phyloP scores from a whole-genome alignment of 2,888 invertebrate genomes.

The Chironomus riparius region DNA sequence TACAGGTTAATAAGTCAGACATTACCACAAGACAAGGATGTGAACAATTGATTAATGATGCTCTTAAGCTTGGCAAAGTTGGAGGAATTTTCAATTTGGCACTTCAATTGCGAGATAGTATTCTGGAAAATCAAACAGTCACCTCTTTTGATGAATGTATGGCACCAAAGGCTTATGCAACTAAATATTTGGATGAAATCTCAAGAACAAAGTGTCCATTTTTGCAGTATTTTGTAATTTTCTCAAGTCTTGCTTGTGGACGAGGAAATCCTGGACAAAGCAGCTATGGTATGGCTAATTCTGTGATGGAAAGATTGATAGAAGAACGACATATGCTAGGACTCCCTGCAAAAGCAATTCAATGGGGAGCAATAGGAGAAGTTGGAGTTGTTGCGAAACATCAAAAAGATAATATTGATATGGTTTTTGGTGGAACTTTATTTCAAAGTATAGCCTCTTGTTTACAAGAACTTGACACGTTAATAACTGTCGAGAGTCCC shows the following conservation, averaged over 20 bases:
- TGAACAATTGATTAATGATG: too few relatives aligned
- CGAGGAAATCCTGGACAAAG: conserved; percentile 86
- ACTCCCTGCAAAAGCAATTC: conserved; percentile 70
- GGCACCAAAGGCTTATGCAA: conserved; percentile 71
- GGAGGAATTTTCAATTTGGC: too few relatives aligned
- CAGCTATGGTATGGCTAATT: conserved; percentile 85
- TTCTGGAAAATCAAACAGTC: conserved; percentile 55
- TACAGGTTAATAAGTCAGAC: too few relatives aligned
- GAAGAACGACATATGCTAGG: conserved; percentile 61
- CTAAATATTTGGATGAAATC: conserved; percentile 61
- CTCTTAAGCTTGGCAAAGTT: too few relatives aligned
- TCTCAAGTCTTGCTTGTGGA: conserved; percentile 86
- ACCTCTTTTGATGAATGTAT: conserved; percentile 60
- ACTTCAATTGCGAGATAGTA: too few relatives aligned
- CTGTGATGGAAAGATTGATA: conserved; percentile 80
- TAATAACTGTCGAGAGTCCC: conserved; percentile 60
- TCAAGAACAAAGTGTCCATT: conserved; percentile 50
- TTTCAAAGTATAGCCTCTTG: conserved; percentile 81
- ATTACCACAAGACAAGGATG: too few relatives aligned
- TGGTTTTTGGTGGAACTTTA: conserved; percentile 68
- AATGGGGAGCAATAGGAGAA: conserved; percentile 92
- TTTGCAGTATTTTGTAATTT: conserved; percentile 71
- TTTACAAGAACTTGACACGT: conserved; percentile 59
- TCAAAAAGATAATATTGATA: conserved; percentile 57
- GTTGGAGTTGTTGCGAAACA: conserved; percentile 72